Conservation (phyloP, 2,888 invertebrate genomes). For the Onchidella celtica region DNA sequence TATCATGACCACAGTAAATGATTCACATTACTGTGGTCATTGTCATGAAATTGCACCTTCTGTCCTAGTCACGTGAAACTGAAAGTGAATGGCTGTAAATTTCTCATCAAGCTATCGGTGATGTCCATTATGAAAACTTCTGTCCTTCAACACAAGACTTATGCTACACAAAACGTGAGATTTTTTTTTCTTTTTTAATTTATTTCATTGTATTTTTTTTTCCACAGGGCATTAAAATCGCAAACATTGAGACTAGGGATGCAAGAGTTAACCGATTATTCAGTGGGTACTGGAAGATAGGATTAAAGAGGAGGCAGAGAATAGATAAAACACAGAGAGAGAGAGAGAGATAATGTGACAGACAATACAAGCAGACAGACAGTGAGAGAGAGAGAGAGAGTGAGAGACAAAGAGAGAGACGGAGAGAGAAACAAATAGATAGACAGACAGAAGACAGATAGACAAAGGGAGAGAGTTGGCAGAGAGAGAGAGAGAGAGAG, state of each 20-base stretch:
- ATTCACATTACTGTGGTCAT: too few species aligned
- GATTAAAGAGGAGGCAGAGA: background rate
- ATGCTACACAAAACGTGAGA: too few species aligned
- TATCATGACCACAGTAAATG: too few species aligned
- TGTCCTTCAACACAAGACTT: too few species aligned
- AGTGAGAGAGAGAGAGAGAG: background rate
- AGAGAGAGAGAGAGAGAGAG: background rate
- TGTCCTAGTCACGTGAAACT: too few species aligned
- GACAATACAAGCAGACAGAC: constrained; percentile 6
- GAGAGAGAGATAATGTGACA: background rate
- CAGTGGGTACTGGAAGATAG: constrained; percentile 3
- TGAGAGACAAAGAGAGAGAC: background rate
- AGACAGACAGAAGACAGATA: background rate
- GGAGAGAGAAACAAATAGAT: background rate
- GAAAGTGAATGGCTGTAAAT: too few species aligned
- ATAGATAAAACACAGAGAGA: constrained; percentile 18
- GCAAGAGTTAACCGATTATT: background rate
- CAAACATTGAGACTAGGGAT: background rate
- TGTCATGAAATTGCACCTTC: too few species aligned
- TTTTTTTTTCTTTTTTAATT: too few species aligned
- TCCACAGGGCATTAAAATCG: background rate
- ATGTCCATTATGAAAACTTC: too few species aligned
- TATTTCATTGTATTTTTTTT: too few species aligned
- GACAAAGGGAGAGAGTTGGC: background rate
- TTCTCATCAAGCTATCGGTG: too few species aligned